Base-by-base conservation (phyloP, 2,888 invertebrate genomes). In the Corythucha ciliata region DNA sequence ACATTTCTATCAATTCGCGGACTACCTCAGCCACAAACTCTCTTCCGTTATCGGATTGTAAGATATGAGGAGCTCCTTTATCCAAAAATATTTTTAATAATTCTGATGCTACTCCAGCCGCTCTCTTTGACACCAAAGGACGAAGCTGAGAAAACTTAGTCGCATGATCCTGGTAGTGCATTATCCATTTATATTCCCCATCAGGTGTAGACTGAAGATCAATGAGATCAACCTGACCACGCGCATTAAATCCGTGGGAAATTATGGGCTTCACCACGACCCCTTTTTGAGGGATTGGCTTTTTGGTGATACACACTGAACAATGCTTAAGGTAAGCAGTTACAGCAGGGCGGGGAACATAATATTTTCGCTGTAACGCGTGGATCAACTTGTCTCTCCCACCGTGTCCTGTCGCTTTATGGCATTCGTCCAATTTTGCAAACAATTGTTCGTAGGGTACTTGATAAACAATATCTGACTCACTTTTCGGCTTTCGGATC, bases 141-240 rank as follows among this genome's bases (percentile, higher is more conserved):
- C 62, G 54, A 12, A 66, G 58, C 53, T 54, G 55, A 7, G 57
- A 22, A 61, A 64, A 67, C 60, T 67, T 68, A 25, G 65, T 66
- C 2, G 46, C 45, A 55, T 65, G 60, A 45, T 67, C 67, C 52
- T 66, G 44, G 49, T 65, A 67, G 21, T 62, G 59, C 18, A 67
- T 32, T 2, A 67, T 41, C 63, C 63, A 67, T 57, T 65, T 66
- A 55, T 59, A 67, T 18, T 64, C 61, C 4, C 60, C 59, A 54
- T 64, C 63, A 21, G 64, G 59, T 42, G 56, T 48, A 25, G 63
- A 61, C 48, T 65, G 61, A 21, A 63, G 57, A 48, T 63, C 61
- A 16, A 67, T 62, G 8, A 66, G 46, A 53, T 66, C 65, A 8
- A 66, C 59, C 53, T 65, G 63, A 39, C 65, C 63, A 32, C 62